Evolutionary conservation across 2,113 vertebrate genomes (phyloP).

Genomic region (Pampusana beccarii): DNA sequence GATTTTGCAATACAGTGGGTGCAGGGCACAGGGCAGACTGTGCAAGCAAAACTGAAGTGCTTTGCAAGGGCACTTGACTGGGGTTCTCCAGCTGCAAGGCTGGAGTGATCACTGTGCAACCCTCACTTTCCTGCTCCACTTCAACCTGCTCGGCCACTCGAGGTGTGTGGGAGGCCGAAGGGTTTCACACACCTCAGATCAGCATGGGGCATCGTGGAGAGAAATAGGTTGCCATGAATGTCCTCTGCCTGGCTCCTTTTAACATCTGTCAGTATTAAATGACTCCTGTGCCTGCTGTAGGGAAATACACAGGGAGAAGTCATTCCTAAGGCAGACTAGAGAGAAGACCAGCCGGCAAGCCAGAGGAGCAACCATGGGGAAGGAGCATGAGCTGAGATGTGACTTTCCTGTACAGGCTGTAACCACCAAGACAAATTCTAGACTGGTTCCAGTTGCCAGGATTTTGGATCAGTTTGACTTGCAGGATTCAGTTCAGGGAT

Average conservation of each 20-base stretch:
- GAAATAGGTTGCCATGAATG: neutral
- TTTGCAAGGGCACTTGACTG: neutral
- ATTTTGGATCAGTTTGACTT: neutral
- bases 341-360: neutral
- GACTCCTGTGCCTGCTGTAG: neutral
- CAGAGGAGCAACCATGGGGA: neutral
- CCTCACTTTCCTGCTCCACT: neutral
- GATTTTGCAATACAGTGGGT: slow-evolving; percentile 32
- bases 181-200: neutral
- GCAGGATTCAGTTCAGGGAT: neutral
- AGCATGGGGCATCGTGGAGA: neutral
- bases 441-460: neutral
- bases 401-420: neutral
- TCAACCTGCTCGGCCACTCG: neutral
- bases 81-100: neutral
- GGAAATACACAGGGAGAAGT: neutral
- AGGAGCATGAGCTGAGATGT: neutral
- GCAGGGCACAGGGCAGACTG: neutral
- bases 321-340: neutral
- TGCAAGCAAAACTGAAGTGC: neutral
- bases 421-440: neutral
- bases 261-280: neutral
- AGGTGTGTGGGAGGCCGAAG: neutral
- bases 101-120: neutral
- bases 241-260: neutral